These are phyloP conservation scores for Rostratula benghalensis DNA, from an alignment of 2,113 vertebrate species.

Conservation along the genomic window DNA sequence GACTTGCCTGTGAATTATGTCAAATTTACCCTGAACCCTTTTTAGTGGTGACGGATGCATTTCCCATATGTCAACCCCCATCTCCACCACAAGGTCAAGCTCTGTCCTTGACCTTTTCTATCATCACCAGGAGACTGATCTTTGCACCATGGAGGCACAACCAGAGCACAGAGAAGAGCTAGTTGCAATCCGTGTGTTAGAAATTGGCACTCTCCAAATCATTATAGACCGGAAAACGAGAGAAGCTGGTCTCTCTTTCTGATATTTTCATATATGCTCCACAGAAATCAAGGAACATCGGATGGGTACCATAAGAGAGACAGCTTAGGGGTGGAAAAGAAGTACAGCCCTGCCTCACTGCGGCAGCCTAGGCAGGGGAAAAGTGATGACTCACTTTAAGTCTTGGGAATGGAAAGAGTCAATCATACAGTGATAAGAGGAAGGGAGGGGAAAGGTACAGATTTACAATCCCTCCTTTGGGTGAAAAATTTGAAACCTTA, in stretches of 20 bases:
- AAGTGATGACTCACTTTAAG: background rate
- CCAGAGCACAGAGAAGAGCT: background rate
- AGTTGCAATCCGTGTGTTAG: background rate
- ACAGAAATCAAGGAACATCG: background rate
- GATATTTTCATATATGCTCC: background rate
- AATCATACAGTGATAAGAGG: background rate
- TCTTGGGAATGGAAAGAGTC: background rate
- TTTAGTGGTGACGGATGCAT: background rate
- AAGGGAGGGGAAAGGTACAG: background rate
- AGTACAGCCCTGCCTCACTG: background rate
- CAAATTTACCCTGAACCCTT: background rate
- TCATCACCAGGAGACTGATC: background rate
- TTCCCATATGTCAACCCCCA: background rate
- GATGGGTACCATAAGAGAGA: background rate
- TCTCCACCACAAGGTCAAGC: background rate
- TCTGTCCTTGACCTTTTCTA: background rate
- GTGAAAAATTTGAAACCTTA: background rate
- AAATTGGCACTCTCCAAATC: background rate
- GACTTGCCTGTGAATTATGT: background rate
- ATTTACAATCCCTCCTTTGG: background rate
- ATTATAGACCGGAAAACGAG: background rate
- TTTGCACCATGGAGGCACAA: rapidly evolving
- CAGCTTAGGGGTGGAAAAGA: background rate
- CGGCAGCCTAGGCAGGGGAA: background rate
- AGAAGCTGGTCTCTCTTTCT: background rate